Evolutionary conservation across 2,113 vertebrate genomes (phyloP), one percentile per base, ranked within the genome.

Genomic region (Irena cyanogastra): DNA sequence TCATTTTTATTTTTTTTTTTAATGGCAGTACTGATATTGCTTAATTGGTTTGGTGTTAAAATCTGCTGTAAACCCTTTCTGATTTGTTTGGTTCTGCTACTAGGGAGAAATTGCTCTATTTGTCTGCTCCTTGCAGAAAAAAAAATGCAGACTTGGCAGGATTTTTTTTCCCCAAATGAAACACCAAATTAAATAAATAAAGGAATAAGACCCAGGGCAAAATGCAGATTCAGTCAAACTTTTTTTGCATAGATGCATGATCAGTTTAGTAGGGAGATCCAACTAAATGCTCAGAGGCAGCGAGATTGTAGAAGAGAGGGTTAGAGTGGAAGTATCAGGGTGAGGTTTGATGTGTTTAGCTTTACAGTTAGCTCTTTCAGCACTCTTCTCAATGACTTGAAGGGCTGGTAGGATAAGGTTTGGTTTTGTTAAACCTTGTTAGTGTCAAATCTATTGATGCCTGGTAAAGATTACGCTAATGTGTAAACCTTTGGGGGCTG

Each of bases 231-330:
- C 75, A 87, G 72, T 89, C 80, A 80, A 89, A 85, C 74, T 44
- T 80, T 89, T 96, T 94, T 94, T 82, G 33, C 61, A 90, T 90
- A 52, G 57, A 76, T 60, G 77, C 84, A 87, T 52, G 71, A 93
- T 93, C 69, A 53, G 52, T 94, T 94, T 90, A 89, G 82, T 87
- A 90, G 56, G 41, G 61, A 79, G 31, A 82, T 78, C 18, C 69
- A 69, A 45, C 82, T 77, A 74, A 90, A 60, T 37, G 78, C 82
- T 91, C 12, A 9, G 78, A 76, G 87, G 87, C 68, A 89, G 61
- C 59, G 82, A 89, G 79, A 37, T 8, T 37, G 52, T 30, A 83
- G 66, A 60, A 79, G 63, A 70, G 71, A 41, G 45, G 75, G 75
- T 41, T 53, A 8, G 82, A 65, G 70, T 24, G 39, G 41, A 59